Conservation (phyloP, 1,140 invertebrate genomes). For the Conopomorpha cramerella region DNA sequence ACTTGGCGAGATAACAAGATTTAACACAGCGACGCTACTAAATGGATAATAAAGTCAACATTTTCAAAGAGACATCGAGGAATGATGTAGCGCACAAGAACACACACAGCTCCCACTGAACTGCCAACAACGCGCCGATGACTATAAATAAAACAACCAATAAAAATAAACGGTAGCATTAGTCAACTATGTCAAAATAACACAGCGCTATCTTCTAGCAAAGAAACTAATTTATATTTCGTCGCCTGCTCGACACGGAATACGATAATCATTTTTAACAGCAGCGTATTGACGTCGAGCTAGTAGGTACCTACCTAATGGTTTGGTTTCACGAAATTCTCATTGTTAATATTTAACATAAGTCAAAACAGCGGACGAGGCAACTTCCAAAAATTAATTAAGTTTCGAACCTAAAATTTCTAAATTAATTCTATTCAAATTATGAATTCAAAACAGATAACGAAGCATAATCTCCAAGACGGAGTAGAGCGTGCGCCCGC, state of each 20-base stretch:
- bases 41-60: slow-evolving; percentile 43
- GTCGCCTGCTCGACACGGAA: too few species aligned
- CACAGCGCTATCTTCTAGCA: too few species aligned
- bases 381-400: slow-evolving; percentile 20
- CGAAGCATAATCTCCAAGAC: slow-evolving; percentile 30
- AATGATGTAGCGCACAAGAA: slow-evolving; percentile 44
- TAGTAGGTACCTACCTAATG: too few species aligned
- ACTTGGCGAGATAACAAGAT: slow-evolving; percentile 14
- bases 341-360: too few species aligned
- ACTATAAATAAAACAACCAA: slow-evolving; percentile 44
- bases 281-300: too few species aligned
- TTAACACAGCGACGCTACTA: slow-evolving; percentile 35
- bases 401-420: slow-evolving; percentile 10
- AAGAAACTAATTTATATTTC: too few species aligned
- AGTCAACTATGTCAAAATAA: slow-evolving; percentile 55
- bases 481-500: slow-evolving; percentile 16
- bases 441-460: slow-evolving; percentile 38
- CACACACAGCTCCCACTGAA: slow-evolving; percentile 52
- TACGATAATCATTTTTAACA: too few species aligned
- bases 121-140: slow-evolving; percentile 28
- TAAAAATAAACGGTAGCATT: slow-evolving; percentile 57
- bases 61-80: slow-evolving; percentile 45
- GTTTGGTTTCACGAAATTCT: too few species aligned
- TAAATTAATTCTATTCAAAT: slow-evolving; percentile 30
- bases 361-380: not conserved